Percentiles rank a stretch among this genome's conserved stretches.
Conservation (phyloP, 1,140 invertebrate species). For the Diabrotica undecimpunctata region DNA sequence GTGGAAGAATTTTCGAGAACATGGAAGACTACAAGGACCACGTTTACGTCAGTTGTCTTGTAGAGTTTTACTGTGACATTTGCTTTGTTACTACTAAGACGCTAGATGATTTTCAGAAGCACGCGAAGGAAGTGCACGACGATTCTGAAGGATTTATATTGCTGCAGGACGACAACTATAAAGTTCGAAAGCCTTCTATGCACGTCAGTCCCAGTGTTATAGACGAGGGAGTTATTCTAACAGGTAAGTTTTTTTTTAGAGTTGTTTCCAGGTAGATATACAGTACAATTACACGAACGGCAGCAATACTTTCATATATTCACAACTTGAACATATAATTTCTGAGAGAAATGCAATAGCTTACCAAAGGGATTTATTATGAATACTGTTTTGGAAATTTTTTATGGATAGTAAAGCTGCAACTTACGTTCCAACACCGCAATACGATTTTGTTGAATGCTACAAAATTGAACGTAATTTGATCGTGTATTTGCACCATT, state of each 20-base stretch:
- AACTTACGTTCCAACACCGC: too few species aligned
- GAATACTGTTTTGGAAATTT: too few species aligned
- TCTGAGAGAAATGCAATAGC: too few species aligned
- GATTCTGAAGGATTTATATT: conserved; percentile 37
- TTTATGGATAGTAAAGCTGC: too few species aligned
- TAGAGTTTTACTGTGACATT: conserved; percentile 42
- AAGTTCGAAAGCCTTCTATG: conserved; percentile 23
- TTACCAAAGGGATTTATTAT: too few species aligned
- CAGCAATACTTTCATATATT: too few species aligned
- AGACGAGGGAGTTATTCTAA: conserved; percentile 13
- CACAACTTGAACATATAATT: too few species aligned
- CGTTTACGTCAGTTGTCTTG: conserved; percentile 36
- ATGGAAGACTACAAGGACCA: conserved; percentile 40
- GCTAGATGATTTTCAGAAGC: conserved; percentile 37
- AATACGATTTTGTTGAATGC: too few species aligned
- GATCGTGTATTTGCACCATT: too few species aligned
- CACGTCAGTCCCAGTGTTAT: conserved; percentile 4
- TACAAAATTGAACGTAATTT: too few species aligned
- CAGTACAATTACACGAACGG: too few species aligned
- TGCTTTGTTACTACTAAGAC: conserved; percentile 36
- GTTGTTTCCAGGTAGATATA: conserved; percentile 5
- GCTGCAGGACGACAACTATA: conserved; percentile 37
- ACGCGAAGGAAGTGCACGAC: conserved; percentile 37
- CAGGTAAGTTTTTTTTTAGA: neutral
- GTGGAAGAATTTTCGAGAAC: conserved; percentile 31